A percentile compares a stretch with the other conserved stretches of the same genome.
phyloP scores from a whole-genome alignment of 2,888 invertebrate species.

The Cheiracanthium punctorium region DNA sequence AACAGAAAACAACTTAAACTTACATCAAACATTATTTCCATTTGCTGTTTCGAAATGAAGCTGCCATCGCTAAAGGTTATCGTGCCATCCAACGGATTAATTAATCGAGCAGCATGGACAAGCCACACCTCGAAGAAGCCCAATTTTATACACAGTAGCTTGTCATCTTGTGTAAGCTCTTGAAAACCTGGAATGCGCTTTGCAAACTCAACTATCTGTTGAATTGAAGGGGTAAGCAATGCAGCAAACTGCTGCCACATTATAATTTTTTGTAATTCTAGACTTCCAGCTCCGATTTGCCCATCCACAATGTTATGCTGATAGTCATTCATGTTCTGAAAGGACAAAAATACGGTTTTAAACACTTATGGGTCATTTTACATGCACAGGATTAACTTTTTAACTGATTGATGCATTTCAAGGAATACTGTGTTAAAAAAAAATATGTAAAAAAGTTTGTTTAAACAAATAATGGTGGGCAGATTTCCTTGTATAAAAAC shows the following conservation, averaged over 20 bases:
- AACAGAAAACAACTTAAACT: slow-evolving; percentile 76
- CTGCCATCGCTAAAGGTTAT: slow-evolving; percentile 94
- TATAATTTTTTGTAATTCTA: slow-evolving; percentile 85
- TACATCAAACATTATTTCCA: slow-evolving; percentile 92
- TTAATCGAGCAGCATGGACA: slow-evolving; percentile 88
- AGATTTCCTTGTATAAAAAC: too few relatives aligned
- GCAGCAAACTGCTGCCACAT: slow-evolving; percentile 94
- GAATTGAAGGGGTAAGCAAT: slow-evolving; percentile 91
- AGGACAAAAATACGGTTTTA: neutral
- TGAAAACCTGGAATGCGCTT: slow-evolving; percentile 94
- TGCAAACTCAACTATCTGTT: slow-evolving; percentile 89
- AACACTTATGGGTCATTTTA: too few relatives aligned
- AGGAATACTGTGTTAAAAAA: too few relatives aligned
- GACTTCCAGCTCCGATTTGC: slow-evolving; percentile 72
- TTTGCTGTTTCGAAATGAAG: slow-evolving; percentile 86
- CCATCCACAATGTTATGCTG: slow-evolving; percentile 47
- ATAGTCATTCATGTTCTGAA: slow-evolving; percentile 72
- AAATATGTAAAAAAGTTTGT: too few relatives aligned
- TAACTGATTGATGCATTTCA: too few relatives aligned
- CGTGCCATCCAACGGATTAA: slow-evolving; percentile 81
- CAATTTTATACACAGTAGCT: slow-evolving; percentile 94
- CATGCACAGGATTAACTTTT: too few relatives aligned
- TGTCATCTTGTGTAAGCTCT: slow-evolving; percentile 94
- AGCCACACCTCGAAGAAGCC: slow-evolving; percentile 98
- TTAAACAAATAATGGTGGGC: too few relatives aligned